Conservation (phyloP, 2,113 vertebrate species). For the Fulica atra region DNA sequence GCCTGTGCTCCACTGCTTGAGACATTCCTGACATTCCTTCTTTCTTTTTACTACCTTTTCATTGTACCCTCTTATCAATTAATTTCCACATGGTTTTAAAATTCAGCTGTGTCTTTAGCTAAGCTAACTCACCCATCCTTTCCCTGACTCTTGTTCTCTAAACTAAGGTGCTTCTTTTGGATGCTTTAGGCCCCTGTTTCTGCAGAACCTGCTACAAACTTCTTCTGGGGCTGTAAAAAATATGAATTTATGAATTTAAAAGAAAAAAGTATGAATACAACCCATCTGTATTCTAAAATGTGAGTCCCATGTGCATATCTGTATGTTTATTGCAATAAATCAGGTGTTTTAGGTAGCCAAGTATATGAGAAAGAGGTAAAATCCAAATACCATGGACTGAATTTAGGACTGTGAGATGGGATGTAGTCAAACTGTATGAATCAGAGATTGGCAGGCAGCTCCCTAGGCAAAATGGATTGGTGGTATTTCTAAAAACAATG, state of each 20-base stretch:
- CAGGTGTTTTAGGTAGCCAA: neutral
- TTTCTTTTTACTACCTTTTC: neutral
- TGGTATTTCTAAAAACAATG: neutral
- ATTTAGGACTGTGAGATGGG: neutral
- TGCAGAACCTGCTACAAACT: neutral
- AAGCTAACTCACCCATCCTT: neutral
- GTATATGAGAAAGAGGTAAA: neutral
- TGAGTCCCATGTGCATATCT: neutral
- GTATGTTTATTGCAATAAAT: neutral
- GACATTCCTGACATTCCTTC: neutral
- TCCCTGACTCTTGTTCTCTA: neutral
- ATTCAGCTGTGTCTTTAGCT: neutral
- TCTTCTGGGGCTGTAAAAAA: neutral
- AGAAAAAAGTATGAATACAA: neutral
- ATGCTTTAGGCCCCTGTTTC: neutral
- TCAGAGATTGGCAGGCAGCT: neutral
- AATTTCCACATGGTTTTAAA: neutral
- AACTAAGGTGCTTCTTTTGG: neutral
- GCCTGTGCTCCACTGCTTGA: neutral
- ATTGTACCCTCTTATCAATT: neutral
- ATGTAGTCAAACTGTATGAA: neutral
- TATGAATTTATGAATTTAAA: neutral
- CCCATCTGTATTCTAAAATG: neutral
- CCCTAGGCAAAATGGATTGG: neutral
- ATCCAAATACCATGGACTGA: neutral